phyloP scores from a whole-genome alignment of 1,140 invertebrate genomes.

The Eufriesea mexicana region DNA sequence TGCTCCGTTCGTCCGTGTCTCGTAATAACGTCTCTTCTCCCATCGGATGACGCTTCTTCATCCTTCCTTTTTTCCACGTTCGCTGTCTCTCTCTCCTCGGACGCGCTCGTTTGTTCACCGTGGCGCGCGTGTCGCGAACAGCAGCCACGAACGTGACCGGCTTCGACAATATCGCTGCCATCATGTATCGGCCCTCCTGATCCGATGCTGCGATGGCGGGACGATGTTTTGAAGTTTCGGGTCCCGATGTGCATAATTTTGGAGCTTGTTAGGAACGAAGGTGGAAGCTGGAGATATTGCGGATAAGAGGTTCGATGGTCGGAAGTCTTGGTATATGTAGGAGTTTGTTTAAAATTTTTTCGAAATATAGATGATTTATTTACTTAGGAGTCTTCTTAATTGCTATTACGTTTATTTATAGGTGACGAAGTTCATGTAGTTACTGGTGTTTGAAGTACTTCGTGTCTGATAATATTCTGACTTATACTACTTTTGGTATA shows the following conservation, averaged over 20 bases:
- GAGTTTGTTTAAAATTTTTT: no score
- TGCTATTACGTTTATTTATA: no score
- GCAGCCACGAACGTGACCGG: slow-evolving; percentile 58
- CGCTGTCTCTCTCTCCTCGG: neutral
- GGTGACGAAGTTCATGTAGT: no score
- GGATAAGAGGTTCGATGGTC: neutral
- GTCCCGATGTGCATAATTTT: slow-evolving; percentile 1
- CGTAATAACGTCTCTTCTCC: slow-evolving; percentile 54
- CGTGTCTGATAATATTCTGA: no score
- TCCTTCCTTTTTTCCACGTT: neutral
- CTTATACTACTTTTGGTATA: no score
- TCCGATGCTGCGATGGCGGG: neutral
- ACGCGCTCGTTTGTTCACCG: slow-evolving; percentile 25
- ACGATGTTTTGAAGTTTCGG: neutral
- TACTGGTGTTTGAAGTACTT: no score
- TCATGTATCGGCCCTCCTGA: slow-evolving; percentile 4
- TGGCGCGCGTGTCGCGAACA: slow-evolving; percentile 47
- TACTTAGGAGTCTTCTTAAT: no score
- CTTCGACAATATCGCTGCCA: neutral
- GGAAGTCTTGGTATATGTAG: neutral
- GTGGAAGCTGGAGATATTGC: no score
- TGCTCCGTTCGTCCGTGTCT: slow-evolving; percentile 44
- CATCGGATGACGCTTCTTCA: slow-evolving; percentile 20
- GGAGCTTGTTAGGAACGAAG: neutral
- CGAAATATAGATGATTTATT: no score